Conservation (phyloP, 2,113 vertebrate species). For the Ranitomeya variabilis region DNA sequence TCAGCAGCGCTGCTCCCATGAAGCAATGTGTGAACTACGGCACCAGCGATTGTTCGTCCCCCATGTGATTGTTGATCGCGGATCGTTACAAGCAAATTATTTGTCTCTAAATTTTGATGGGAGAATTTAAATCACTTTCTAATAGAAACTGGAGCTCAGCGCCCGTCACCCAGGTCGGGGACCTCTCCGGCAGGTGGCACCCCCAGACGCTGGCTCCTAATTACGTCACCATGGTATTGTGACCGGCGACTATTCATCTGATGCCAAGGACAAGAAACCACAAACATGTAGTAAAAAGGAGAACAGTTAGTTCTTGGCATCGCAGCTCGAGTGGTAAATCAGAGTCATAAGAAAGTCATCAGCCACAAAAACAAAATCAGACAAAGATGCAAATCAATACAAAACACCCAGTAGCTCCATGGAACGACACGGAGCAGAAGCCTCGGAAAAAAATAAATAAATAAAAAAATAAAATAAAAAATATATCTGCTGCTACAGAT, state of each 20-base stretch:
- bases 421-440: neutral
- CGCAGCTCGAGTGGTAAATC: neutral
- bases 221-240: neutral
- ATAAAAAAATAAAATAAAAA: too few relatives aligned
- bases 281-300: slow-evolving; percentile 8
- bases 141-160: neutral
- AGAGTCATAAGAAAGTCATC: neutral
- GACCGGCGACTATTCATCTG: neutral
- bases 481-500: too few relatives aligned
- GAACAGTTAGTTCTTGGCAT: slow-evolving; percentile 25
- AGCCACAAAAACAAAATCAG: neutral
- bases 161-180: neutral
- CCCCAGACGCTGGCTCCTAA: neutral
- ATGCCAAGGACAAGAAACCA: slow-evolving; percentile 3
- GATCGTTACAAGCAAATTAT: too few relatives aligned
- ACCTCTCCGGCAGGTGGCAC: neutral
- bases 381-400: neutral
- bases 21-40: too few relatives aligned
- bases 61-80: too few relatives aligned
- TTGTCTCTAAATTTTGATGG: too few relatives aligned
- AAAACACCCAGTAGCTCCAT: neutral
- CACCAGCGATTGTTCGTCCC: too few relatives aligned
- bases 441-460: too few relatives aligned
- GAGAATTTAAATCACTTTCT: neutral
- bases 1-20: too few relatives aligned